A percentile compares a stretch with the other conserved stretches of the same genome.
Conservation (phyloP, 53 echinoderm and acorn worm species). For the Actinopyga echinites region DNA sequence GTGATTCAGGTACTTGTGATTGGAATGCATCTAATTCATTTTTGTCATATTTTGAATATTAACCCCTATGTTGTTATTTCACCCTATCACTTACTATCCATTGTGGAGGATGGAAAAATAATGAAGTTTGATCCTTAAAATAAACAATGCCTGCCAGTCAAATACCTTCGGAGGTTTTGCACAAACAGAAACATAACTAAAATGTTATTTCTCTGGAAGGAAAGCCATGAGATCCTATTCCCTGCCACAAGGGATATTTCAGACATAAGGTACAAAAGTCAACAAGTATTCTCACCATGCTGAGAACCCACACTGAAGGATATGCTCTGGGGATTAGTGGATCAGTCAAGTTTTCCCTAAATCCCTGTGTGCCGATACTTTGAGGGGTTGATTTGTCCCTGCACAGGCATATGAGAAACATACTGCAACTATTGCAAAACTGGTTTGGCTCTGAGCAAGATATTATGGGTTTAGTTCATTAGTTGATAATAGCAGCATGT, state of each 20-base stretch:
- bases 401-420: too few relatives aligned
- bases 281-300: conserved; percentile 12
- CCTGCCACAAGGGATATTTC: conserved; percentile 12
- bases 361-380: too few relatives aligned
- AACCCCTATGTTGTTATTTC: background rate
- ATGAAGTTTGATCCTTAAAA: conserved; percentile 33
- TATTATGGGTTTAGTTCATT: too few relatives aligned
- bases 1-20: too few relatives aligned
- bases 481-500: too few relatives aligned
- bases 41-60: background rate
- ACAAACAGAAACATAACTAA: background rate
- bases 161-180: conserved; percentile 21
- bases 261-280: conserved; percentile 9
- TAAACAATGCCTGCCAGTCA: conserved; percentile 27
- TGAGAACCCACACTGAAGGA: background rate
- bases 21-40: background rate
- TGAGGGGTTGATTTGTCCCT: too few relatives aligned
- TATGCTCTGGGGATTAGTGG: too few relatives aligned
- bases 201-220: background rate
- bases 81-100: conserved; percentile 18
- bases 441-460: too few relatives aligned
- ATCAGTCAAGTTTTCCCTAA: too few relatives aligned
- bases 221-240: background rate
- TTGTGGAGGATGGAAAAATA: conserved; percentile 11
- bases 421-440: too few relatives aligned